These are phyloP conservation scores for Macrobrachium rosenbergii DNA, from an alignment of 1,140 invertebrate species.

Conservation along the genomic window DNA sequence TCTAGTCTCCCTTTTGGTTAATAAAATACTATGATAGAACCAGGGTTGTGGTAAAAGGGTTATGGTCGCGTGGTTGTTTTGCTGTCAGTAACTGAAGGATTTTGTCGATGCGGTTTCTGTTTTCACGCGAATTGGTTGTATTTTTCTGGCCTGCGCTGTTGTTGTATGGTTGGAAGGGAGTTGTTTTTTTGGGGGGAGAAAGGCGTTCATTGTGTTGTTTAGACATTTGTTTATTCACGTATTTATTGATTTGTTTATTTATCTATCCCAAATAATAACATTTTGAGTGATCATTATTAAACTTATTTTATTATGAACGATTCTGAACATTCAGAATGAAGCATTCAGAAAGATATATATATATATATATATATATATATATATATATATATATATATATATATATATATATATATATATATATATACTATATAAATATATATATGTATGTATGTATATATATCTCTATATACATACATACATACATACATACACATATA, in stretches of 20 bases:
- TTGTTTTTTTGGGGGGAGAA: no score
- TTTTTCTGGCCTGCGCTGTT: no score
- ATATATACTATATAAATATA: conserved; percentile 1
- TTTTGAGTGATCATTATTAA: background rate
- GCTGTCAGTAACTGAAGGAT: no score
- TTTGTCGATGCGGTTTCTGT: no score
- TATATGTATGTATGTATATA: conserved; percentile 3
- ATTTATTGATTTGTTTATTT: background rate
- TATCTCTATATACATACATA: background rate
- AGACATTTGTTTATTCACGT: conserved; percentile 5
- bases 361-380: conserved; percentile 4
- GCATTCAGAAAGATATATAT: background rate
- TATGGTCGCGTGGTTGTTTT: no score
- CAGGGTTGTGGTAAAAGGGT: no score
- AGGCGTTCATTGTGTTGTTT: no score
- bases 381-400: conserved; percentile 12
- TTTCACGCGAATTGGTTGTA: no score
- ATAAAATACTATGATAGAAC: no score
- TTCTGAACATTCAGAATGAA: background rate
- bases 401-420: conserved; percentile 8
- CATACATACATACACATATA: background rate
- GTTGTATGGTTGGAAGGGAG: no score
- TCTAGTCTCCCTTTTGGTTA: no score
- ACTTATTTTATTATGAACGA: background rate
- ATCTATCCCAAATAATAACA: background rate